Evolutionary conservation across 2,113 vertebrate genomes (phyloP), one percentile per base, ranked within the genome.

Genomic region (Sorex araneus): DNA sequence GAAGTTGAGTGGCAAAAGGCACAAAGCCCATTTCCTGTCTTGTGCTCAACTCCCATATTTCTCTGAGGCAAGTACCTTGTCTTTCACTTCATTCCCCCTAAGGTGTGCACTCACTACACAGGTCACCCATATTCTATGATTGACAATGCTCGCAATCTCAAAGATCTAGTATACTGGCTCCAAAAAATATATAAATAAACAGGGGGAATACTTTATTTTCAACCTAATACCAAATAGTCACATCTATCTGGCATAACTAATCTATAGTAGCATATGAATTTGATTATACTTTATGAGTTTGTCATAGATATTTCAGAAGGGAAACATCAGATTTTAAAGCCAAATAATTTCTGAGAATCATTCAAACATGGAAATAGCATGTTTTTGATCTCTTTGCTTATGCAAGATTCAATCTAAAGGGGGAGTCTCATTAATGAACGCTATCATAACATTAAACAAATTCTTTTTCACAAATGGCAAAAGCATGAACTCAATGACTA

Each of bases 321-420:
- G 71, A 84, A 85, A 57, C 64, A 69, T 18, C 85, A 88, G 82
- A 80, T 70, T 84, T 89, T 84, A n/a, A 84, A 84, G 36, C 54
- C 70, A 81, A 70, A 9, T 76, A 73, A 63, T 50, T 84, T 28
- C 82, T 73, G 79, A 79, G n/a, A 90, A 76, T 69, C 45, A 63
- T 45, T 80, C 16, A 69, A 50, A 77, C 66, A 67, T 19, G 70
- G 28, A 70, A 57, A 74, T 70, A 90, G 47, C 89, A 75, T 19
- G 16, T 12, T 76, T 95, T 94, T 43, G 81, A 64, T 82, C 70
- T 86, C 60, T 25, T 80, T 83, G 15, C 43, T 28, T 82, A 10
- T 79, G 54, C 87, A 81, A 2, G 10, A 81, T 45, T 92, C 47
- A 60, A 18, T 87, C 81, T 75, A 69, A 94, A 82, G 15, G 16